Evolutionary conservation across 2,113 vertebrate genomes (phyloP), one percentile per base, ranked within the genome.

Genomic region (Zosterops borbonicus): DNA sequence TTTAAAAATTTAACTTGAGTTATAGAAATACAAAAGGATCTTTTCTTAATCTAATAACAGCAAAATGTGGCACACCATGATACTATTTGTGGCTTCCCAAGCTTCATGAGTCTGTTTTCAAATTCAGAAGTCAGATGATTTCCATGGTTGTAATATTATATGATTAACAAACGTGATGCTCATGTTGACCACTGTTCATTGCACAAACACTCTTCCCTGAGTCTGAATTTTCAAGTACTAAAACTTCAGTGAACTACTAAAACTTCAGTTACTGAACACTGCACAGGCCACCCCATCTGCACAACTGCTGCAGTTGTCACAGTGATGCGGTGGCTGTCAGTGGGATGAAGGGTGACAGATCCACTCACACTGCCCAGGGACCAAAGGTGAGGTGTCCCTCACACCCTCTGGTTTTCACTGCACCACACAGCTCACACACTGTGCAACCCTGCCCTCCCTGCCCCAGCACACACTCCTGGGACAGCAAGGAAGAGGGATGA

Each of bases 351-450:
- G 41, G 35, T 6, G 24, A 73, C 63, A 76, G n/a, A 23, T 2
- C 2, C 46, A 53, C 58, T 33, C 28, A 55, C 35, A 1, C 22
- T 28, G 59, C 27, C 24, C 35, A 73, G 53, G 7, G 42, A 27
- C 28, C 44, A 12, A 22, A 22, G 33, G 12, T 9, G 5, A 50
- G 21, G 12, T 11, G 42, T 24, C 49, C 37, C 49, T 22, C 53
- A 8, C 0, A 11, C 12, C 13, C 53, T 44, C 69, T 28, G 39
- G 12, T 22, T 47, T 81, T 6, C 60, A 44, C 70, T 64, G 0
- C 6, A 21, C 31, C 29, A 4, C 8, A 20, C 0, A 1, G 35
- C 50, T 41, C 56, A 6, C 0, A 2, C 55, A 44, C 16, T 0
- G 5, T 0, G 1, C 25, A 64, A 17, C 33, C 29, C 41, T 12